These are phyloP conservation scores for Chaetodon trifascialis DNA, from an alignment of 2,113 vertebrate species.

Conservation along the genomic window DNA sequence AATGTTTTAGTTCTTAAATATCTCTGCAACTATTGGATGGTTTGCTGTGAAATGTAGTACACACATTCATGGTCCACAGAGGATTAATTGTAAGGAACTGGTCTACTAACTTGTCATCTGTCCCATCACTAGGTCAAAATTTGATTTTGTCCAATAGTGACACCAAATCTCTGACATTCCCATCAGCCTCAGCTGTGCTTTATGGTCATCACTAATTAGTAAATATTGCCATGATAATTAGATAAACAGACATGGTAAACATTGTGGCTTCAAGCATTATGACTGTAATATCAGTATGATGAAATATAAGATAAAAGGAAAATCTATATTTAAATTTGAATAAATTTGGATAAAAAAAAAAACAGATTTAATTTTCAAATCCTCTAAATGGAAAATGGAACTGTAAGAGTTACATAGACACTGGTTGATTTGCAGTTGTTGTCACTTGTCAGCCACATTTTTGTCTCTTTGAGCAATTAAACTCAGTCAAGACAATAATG, in stretches of 20 bases:
- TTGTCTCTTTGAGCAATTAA: constrained; percentile 11
- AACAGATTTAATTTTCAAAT: not conserved
- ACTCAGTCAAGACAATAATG: constrained; percentile 39
- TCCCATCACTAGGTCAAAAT: no score
- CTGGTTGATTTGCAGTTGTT: constrained; percentile 12
- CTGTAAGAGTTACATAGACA: not conserved
- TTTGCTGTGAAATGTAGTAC: not conserved
- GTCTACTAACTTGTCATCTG: not conserved
- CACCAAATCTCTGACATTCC: not conserved
- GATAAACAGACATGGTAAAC: not conserved
- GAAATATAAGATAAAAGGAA: no score
- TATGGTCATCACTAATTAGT: not conserved
- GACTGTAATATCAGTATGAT: no score
- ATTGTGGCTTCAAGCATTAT: not conserved
- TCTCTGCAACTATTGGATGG: not conserved
- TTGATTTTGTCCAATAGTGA: not conserved
- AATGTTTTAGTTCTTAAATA: not conserved
- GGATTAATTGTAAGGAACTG: not conserved
- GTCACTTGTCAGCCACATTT: constrained; percentile 4
- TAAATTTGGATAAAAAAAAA: not conserved
- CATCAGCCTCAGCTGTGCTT: not conserved
- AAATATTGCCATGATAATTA: not conserved
- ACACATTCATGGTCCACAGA: not conserved
- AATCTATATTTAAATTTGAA: no score
- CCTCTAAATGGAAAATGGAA: not conserved